Conservation (phyloP, 2,888 invertebrate species). For the Lochmaea capreae region DNA sequence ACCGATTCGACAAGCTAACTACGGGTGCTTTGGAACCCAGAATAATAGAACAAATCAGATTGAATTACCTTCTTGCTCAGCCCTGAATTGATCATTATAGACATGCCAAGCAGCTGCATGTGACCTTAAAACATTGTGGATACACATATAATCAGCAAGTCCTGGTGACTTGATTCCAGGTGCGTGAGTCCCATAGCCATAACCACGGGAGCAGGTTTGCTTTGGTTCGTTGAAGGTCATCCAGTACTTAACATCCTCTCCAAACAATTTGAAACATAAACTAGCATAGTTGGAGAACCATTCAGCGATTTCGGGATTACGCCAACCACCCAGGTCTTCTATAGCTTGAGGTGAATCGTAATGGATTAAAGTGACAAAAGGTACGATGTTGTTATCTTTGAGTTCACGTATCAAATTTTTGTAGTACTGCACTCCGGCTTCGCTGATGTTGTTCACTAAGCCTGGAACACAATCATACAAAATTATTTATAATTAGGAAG, state of each 20-base stretch:
- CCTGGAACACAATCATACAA: conserved; percentile 20
- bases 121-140: conserved; percentile 73
- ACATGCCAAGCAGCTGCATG: conserved; percentile 75
- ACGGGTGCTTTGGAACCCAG: no score
- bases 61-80: conserved; percentile 44
- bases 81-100: conserved; percentile 70
- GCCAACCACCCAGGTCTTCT: conserved; percentile 51
- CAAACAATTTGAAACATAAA: conserved; percentile 59
- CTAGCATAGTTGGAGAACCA: conserved; percentile 68
- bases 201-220: conserved; percentile 48
- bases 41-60: no score
- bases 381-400: conserved; percentile 67
- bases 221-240: conserved; percentile 69
- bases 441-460: conserved; percentile 73
- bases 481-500: neutral
- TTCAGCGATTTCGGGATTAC: conserved; percentile 8
- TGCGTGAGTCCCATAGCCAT: conserved; percentile 51
- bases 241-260: conserved; percentile 64
- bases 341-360: conserved; percentile 70
- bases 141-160: conserved; percentile 72
- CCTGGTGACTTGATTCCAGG: conserved; percentile 63
- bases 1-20: no score
- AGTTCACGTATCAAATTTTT: conserved; percentile 59
- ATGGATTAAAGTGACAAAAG: conserved; percentile 68
- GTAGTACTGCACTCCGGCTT: conserved; percentile 71